These are phyloP conservation scores for Oncorhynchus gorbuscha DNA, from an alignment of 2,113 vertebrate species.

Conservation along the genomic window DNA sequence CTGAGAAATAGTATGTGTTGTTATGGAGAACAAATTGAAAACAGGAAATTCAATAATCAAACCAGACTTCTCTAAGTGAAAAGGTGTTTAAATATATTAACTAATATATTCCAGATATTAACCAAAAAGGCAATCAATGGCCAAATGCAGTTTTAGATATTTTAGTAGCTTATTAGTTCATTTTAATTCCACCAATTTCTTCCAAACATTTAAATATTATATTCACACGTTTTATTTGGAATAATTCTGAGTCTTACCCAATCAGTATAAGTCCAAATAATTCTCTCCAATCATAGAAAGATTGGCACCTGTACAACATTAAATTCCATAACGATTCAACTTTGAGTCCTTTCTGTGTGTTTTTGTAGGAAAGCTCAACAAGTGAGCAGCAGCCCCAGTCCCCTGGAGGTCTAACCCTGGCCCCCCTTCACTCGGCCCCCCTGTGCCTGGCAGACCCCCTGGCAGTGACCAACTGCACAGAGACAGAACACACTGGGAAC, in stretches of 20 bases:
- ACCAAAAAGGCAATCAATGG: no score
- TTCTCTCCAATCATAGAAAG: no score
- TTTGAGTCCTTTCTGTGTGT: neutral
- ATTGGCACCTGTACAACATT: neutral
- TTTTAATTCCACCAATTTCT: no score
- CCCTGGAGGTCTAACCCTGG: neutral
- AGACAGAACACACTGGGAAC: conserved; percentile 38
- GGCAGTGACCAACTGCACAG: conserved; percentile 19
- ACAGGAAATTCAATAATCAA: conserved; percentile 11
- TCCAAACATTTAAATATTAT: no score
- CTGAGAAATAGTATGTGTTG: no score
- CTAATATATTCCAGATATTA: no score
- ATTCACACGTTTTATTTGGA: no score
- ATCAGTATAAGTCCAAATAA: no score
- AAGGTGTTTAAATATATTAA: neutral
- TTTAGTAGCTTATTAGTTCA: no score
- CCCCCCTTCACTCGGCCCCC: conserved; percentile 14
- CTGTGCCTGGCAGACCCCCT: conserved; percentile 37
- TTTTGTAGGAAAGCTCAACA: conserved; percentile 37
- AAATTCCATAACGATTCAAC: neutral
- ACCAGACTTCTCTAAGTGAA: neutral
- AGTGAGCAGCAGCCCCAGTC: conserved; percentile 27
- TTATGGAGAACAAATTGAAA: conserved; percentile 14
- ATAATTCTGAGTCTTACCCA: no score
- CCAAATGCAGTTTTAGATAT: no score